Base-by-base conservation (phyloP, 1,140 invertebrate genomes). In the Homalodisca vitripennis region DNA sequence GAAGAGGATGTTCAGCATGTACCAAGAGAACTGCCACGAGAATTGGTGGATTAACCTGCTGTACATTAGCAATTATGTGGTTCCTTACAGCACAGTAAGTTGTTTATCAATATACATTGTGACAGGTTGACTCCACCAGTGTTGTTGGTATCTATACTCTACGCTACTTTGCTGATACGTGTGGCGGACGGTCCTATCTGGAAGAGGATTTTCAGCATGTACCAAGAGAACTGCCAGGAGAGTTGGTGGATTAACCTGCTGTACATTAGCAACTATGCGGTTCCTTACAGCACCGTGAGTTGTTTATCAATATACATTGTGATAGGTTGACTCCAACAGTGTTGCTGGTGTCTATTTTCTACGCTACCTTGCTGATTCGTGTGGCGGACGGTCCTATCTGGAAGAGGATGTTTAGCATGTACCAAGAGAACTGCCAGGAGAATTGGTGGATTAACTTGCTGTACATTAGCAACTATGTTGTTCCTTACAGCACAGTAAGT, bases 381-480 rank as follows among this genome's bases (percentile, higher is more conserved):
- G 48, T 51, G 3, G 22, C 48, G 3, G 48, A 51, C 3, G 48
- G 48, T 20, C 48, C 48, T 20, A 22, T 51, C 6, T 51, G 48
- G 48, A 51, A 22, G n/a, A 14, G 48, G 17, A 14, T 51, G 3
- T 51, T 51, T 20, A 22, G 17, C 48, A 20, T 51, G 14, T 22
- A 79, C 48, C 71, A 71, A 6, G 70, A 77, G 6, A 73, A 72
- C 67, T 85, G 84, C 70, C 70, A 75, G 34, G 73, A 76, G 20
- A 80, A 82, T 69, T 85, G 85, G 85, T 86, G 85, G 85, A 77
- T 78, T 0, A 85, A 85, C 75, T 31, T 86, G 0, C 74, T 86
- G 0, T 85, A 84, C 70, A 75, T 86, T 22, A 85, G 84, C 72
- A 87, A 86, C 73, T 80, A 85, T 17, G 73, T 84, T 14, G 70